A percentile compares a stretch with the other conserved stretches of the same genome.
Conservation (phyloP, 92 coral and sea anemone species). For the Zoanthus solanderi region DNA sequence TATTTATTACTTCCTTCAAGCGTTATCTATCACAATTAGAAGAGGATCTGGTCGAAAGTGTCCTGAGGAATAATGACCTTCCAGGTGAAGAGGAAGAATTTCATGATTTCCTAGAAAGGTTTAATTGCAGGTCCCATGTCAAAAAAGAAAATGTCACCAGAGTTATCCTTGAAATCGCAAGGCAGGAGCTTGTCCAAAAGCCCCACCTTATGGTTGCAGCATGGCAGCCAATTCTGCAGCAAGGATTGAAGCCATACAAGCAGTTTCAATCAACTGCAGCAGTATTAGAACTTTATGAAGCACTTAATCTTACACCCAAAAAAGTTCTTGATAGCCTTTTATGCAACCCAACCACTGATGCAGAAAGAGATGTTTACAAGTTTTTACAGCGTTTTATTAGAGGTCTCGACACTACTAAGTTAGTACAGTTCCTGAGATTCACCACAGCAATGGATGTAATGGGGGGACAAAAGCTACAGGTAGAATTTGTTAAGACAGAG, state of each 20-base stretch:
- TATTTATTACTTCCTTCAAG: not conserved
- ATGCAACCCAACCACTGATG: conserved; percentile 21
- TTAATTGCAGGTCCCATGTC: not conserved
- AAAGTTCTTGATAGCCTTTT: conserved; percentile 29
- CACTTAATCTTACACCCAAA: conserved; percentile 38
- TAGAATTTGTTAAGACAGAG: not conserved
- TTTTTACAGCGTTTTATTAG: conserved; percentile 15
- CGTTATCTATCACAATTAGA: conserved; percentile 38
- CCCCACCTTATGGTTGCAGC: conserved; percentile 56
- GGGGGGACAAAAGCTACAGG: conserved; percentile 24
- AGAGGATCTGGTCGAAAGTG: conserved; percentile 27
- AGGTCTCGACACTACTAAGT: conserved; percentile 1
- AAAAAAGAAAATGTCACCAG: conserved; percentile 30
- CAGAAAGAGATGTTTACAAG: conserved; percentile 17
- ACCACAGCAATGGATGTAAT: conserved; percentile 25
- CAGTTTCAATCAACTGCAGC: conserved; percentile 33
- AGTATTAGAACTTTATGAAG: conserved; percentile 13
- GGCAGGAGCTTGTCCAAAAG: conserved; percentile 52
- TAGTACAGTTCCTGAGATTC: not conserved
- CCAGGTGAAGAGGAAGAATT: conserved; percentile 25
- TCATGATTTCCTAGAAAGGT: conserved; percentile 31
- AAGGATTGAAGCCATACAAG: conserved; percentile 22
- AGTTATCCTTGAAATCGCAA: conserved; percentile 25
- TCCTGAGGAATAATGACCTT: conserved; percentile 8
- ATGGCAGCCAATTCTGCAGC: conserved; percentile 37